These are phyloP conservation scores for Phoeniculus purpureus DNA, from an alignment of 2,797 vertebrate species.

Conservation along the genomic window DNA sequence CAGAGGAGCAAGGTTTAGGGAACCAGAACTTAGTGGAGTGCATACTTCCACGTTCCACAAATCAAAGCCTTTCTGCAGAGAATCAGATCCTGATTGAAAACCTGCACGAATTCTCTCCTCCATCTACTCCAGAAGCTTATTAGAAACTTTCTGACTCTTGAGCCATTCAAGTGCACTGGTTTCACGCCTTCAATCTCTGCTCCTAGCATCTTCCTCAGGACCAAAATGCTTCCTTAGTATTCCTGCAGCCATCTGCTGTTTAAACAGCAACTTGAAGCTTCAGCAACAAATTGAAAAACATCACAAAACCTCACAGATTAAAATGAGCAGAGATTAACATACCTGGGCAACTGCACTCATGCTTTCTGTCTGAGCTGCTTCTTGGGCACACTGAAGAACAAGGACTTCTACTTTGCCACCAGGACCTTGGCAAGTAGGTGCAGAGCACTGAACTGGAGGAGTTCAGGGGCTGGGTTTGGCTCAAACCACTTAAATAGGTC, in stretches of 20 bases:
- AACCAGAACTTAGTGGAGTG: conserved; percentile 22
- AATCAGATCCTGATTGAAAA: conserved; percentile 3
- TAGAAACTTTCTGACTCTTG: neutral
- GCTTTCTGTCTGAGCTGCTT: neutral
- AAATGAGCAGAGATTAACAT: neutral
- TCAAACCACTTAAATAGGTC: neutral
- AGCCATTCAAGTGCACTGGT: neutral
- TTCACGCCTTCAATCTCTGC: neutral
- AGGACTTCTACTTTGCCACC: neutral
- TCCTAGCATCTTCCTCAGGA: neutral
- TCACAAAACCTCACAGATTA: neutral
- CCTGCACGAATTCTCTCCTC: neutral
- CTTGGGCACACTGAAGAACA: neutral
- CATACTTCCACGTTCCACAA: neutral
- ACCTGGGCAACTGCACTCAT: neutral
- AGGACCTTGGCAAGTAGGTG: neutral
- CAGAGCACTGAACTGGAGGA: neutral
- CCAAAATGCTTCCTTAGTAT: neutral
- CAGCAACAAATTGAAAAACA: neutral
- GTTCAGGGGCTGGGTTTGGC: neutral
- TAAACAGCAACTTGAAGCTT: neutral
- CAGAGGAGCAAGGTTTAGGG: neutral
- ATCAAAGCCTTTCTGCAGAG: neutral
- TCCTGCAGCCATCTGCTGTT: neutral
- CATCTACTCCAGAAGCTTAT: neutral